phyloP scores from a whole-genome alignment of 2,888 invertebrate species.

The Lasiommata megera region DNA sequence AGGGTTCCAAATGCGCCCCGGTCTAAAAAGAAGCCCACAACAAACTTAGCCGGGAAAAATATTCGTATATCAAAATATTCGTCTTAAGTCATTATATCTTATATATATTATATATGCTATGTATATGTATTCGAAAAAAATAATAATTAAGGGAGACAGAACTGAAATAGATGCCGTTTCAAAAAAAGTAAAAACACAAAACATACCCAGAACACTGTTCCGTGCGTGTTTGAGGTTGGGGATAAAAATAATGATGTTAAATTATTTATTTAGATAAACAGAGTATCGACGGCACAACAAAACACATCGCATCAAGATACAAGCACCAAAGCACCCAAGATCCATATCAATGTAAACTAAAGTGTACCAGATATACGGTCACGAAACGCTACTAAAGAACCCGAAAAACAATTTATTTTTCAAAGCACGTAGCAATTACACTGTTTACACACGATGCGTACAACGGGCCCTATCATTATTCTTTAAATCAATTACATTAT shows the following conservation, averaged over 20 bases:
- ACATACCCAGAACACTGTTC: too few relatives aligned
- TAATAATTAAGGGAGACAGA: too few relatives aligned
- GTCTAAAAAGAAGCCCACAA: too few relatives aligned
- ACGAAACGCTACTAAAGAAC: conserved; percentile 25
- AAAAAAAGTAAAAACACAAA: too few relatives aligned
- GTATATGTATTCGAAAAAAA: too few relatives aligned
- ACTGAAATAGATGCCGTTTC: too few relatives aligned
- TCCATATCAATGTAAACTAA: conserved; percentile 27
- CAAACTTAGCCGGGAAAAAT: too few relatives aligned
- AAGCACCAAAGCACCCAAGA: conserved; percentile 17
- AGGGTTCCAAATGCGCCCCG: too few relatives aligned
- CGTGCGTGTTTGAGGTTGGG: neutral
- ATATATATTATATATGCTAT: too few relatives aligned
- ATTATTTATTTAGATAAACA: neutral
- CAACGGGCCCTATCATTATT: conserved; percentile 56
- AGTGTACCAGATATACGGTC: conserved; percentile 29
- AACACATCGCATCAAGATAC: conserved; percentile 16
- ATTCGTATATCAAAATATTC: too few relatives aligned
- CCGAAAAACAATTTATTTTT: conserved; percentile 35
- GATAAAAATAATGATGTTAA: neutral
- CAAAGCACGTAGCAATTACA: conserved; percentile 39
- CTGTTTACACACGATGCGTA: conserved; percentile 63
- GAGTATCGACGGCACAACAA: conserved; percentile 5
- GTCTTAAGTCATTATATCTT: too few relatives aligned
- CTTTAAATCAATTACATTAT: conserved; percentile 79